Evolutionary conservation across 2,888 invertebrate species (phyloP).

Genomic region (Cephus sareptanus): DNA sequence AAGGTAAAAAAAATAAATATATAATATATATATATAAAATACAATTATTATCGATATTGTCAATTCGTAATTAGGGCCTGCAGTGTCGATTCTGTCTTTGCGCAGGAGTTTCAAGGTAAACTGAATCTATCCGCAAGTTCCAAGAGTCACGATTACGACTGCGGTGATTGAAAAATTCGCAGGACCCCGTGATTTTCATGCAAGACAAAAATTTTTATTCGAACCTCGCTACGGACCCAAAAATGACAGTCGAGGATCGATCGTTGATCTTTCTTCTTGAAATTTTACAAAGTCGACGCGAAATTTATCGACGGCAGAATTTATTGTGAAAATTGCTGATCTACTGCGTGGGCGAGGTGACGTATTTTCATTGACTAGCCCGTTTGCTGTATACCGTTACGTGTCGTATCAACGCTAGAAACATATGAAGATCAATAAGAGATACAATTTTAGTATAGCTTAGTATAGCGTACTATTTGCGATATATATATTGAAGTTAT

Average conservation of each 20-base stretch:
- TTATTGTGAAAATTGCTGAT: neutral
- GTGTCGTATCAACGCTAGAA: conserved; percentile 5
- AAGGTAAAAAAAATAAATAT: conserved; percentile 20
- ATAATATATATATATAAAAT: conserved; percentile 15
- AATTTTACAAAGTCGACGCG: neutral
- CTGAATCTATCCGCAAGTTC: neutral
- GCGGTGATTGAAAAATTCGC: neutral
- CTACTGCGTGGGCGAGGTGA: neutral
- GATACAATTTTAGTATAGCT: neutral
- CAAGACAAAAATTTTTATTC: conserved; percentile 8
- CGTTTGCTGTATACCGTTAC: neutral
- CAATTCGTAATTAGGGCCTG: conserved; percentile 33
- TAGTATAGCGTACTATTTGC: neutral
- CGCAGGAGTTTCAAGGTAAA: neutral
- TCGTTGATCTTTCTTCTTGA: neutral
- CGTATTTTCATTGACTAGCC: neutral
- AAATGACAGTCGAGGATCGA: neutral
- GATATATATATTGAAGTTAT: conserved; percentile 14
- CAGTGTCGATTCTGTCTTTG: neutral
- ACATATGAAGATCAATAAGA: neutral
- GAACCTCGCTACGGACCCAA: neutral
- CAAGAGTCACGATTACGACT: neutral
- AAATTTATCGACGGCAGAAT: neutral
- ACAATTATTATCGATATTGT: conserved; percentile 37
- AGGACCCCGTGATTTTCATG: neutral